Evolutionary conservation across 1,140 invertebrate species (phyloP).

Genomic region (Orchestia grillus): DNA sequence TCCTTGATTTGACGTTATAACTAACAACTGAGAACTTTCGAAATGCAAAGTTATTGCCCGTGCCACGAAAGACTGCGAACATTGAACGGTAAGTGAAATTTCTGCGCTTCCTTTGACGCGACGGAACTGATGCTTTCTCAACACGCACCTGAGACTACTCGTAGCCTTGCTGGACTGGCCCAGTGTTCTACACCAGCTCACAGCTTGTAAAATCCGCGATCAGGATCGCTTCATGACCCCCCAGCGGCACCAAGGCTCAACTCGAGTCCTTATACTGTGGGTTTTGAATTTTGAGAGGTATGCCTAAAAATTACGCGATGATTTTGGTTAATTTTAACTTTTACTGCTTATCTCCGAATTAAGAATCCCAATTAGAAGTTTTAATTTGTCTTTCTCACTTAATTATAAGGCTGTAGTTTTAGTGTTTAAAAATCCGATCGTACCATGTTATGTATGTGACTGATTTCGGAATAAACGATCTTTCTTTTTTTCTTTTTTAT

Average conservation of each 20-base stretch:
- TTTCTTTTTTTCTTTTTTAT: too few species aligned
- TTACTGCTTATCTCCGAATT: too few species aligned
- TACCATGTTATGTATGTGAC: too few species aligned
- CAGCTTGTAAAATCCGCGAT: neutral
- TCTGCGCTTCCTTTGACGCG: neutral
- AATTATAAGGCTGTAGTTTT: too few species aligned
- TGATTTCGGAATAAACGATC: too few species aligned
- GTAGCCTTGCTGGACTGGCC: neutral
- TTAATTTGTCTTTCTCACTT: too few species aligned
- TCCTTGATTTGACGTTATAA: neutral
- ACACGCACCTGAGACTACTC: neutral
- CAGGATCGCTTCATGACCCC: neutral
- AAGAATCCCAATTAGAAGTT: too few species aligned
- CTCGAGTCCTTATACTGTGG: too few species aligned
- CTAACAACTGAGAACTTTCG: neutral
- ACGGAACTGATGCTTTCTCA: neutral
- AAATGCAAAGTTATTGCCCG: neutral
- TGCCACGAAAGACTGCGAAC: neutral
- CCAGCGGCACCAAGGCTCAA: neutral
- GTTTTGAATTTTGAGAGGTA: too few species aligned
- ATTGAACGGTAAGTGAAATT: neutral
- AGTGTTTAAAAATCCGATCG: too few species aligned
- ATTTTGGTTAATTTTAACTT: too few species aligned
- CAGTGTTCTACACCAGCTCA: neutral
- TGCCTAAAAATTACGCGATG: too few species aligned